phyloP scores from a whole-genome alignment of 2,797 vertebrate species.

The Mus caroli region DNA sequence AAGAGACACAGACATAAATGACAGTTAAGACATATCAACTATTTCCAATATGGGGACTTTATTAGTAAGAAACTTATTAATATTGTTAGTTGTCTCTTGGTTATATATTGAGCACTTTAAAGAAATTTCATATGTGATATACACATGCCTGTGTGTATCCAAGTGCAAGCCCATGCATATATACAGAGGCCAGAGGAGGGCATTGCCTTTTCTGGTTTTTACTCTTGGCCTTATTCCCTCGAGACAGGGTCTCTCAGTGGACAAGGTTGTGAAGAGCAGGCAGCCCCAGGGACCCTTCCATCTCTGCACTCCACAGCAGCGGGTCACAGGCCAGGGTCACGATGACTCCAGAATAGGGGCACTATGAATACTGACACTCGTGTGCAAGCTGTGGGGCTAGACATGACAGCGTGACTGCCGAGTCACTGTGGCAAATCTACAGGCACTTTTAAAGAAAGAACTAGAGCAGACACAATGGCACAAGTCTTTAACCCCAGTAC shows the following conservation, averaged over 20 bases:
- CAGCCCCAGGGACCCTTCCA: background rate
- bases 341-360: background rate
- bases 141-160: background rate
- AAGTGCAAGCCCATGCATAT: background rate
- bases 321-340: background rate
- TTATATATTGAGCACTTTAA: background rate
- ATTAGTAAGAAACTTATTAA: conserved; percentile 40
- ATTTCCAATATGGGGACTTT: background rate
- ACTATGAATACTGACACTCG: background rate
- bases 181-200: background rate
- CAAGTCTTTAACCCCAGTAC: background rate
- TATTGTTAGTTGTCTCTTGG: background rate
- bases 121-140: background rate
- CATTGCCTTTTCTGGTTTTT: background rate
- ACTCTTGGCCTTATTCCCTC: background rate
- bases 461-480: background rate
- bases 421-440: background rate
- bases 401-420: background rate
- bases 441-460: background rate
- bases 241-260: background rate
- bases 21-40: background rate
- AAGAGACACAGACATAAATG: background rate
- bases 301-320: background rate
- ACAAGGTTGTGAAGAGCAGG: background rate
- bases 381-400: background rate